phyloP scores from a whole-genome alignment of 2,888 invertebrate species.

The Alcis repandata region DNA sequence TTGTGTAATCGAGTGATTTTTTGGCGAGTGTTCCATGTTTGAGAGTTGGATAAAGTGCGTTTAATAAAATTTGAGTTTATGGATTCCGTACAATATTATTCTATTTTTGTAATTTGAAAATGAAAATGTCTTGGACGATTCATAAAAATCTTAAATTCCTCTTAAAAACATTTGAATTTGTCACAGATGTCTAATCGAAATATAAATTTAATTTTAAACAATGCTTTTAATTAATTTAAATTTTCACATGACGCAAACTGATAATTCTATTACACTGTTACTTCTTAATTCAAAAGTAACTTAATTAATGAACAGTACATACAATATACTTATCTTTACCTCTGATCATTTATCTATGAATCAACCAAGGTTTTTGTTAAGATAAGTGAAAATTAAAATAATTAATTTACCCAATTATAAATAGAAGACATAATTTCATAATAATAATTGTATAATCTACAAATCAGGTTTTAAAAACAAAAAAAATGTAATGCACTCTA shows the following conservation, averaged over 20 bases:
- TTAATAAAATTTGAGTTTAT: not conserved
- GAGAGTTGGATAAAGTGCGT: conserved; percentile 21
- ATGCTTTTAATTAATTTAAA: conserved; percentile 6
- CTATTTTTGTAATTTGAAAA: not conserved
- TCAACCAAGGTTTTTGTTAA: not conserved
- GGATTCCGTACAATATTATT: conserved; percentile 29
- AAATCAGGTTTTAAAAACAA: no score
- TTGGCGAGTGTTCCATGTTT: conserved; percentile 36
- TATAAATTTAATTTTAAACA: not conserved
- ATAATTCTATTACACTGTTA: not conserved
- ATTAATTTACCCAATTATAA: no score
- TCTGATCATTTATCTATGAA: not conserved
- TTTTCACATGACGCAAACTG: conserved; percentile 12
- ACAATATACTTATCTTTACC: not conserved
- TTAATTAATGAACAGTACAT: not conserved
- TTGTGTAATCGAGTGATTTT: conserved; percentile 40
- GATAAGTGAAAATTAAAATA: no score
- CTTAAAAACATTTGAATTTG: not conserved
- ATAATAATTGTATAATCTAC: no score
- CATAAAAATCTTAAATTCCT: not conserved
- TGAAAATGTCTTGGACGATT: not conserved
- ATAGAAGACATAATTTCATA: no score
- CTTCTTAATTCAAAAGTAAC: not conserved
- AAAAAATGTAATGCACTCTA: no score
- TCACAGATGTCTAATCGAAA: not conserved